Evolutionary conservation across 2,113 vertebrate genomes (phyloP).

Genomic region (Hippocampus mohnikei): DNA sequence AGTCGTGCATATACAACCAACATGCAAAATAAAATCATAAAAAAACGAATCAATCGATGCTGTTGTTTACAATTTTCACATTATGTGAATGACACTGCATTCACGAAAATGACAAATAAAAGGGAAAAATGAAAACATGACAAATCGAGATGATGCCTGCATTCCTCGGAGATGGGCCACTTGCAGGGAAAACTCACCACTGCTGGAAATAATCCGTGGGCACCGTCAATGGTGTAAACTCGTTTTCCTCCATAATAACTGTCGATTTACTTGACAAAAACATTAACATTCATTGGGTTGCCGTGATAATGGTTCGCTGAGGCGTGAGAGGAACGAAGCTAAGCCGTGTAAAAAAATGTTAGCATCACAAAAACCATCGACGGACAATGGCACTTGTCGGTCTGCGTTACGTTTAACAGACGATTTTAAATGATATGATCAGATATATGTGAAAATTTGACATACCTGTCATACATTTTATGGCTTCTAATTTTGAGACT

Average conservation of each 20-base stretch:
- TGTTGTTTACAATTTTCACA: not conserved
- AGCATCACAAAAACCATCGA: not conserved
- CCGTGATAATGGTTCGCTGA: not conserved
- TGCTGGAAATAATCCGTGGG: slow-evolving; percentile 75
- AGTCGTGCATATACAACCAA: not conserved
- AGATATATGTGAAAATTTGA: not conserved
- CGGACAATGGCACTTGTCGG: not conserved
- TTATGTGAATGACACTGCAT: not conserved
- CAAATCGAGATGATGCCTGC: slow-evolving; percentile 12
- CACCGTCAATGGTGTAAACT: slow-evolving; percentile 69
- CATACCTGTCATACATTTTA: slow-evolving; percentile 69
- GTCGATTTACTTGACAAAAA: slow-evolving; percentile 55
- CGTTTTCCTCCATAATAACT: slow-evolving; percentile 73
- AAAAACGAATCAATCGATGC: not conserved
- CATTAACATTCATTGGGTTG: slow-evolving; percentile 1
- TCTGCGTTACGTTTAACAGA: not conserved
- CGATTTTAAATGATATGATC: not conserved
- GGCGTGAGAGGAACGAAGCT: not conserved
- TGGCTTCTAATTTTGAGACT: slow-evolving; percentile 32
- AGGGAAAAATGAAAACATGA: not conserved
- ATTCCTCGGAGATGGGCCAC: slow-evolving; percentile 33
- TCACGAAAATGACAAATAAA: not conserved
- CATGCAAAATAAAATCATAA: not conserved
- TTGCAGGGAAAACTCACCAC: slow-evolving; percentile 69
- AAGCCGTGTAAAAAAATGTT: not conserved